Base-by-base conservation (phyloP, 2,113 vertebrate species). In the Mola mola region DNA sequence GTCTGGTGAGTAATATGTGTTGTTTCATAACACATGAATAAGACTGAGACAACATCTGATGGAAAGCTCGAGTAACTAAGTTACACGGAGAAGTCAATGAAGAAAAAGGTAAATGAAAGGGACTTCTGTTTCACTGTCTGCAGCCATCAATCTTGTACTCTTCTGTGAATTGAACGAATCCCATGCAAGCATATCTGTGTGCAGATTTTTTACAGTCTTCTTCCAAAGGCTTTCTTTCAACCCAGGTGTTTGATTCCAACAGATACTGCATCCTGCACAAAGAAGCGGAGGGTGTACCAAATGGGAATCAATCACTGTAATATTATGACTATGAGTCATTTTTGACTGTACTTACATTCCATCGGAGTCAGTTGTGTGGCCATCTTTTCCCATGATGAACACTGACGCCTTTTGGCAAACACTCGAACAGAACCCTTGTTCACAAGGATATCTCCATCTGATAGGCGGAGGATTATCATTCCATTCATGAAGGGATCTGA, bases 351-450 rank as follows among this genome's bases (percentile, higher is more conserved):
- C 90, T 89, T 55, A 91, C 91, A 37, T 31, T 81, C 87, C 79
- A 6, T 44, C 22, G 0, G 58, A 64, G 69, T 91, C 87, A 0
- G 71, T 92, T 25, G 90, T 91, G 49, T 57, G 3, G 43, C 88
- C 91, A n/a, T 92, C 90, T 57, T 87, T 88, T 28, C 91, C 91
- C 91, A 93, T 90, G 74, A 93, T 87, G 10, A 93, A 56, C 91
- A 93, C 6, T 90, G 86, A 42, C 73, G 65, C 55, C 90, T 89
- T 61, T 88, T 89, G 5, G 72, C 88, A 79, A 93, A 92, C 53
- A 87, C 74, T 13, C 89, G 79, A 8, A 53, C 34, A 17, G 64
- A 69, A 31, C 37, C 64, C n/a, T 28, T 21, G 0, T 0, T n/a
- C 41, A 89, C 64, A 2, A 0, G 2, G 1, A 1, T 0, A 43